Percentiles rank a stretch among this genome's conserved stretches.
phyloP scores from a whole-genome alignment of 2,888 invertebrate genomes.

The Lamellibrachia satsuma region DNA sequence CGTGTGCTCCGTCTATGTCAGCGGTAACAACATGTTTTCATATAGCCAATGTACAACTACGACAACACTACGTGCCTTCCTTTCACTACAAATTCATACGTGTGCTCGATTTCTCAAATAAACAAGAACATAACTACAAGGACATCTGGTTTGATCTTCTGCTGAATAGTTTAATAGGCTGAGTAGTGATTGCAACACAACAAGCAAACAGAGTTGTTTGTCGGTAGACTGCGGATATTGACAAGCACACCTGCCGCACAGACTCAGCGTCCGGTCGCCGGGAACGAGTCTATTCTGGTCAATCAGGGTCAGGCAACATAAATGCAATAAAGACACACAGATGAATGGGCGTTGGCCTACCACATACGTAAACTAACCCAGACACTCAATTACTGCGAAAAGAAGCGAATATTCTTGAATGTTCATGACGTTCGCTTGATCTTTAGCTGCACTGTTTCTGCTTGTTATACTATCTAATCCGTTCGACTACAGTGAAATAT shows the following conservation, averaged over 20 bases:
- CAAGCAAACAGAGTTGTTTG: neutral
- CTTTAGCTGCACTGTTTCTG: too few species aligned
- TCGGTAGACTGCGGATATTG: neutral
- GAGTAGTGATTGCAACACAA: neutral
- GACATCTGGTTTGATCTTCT: neutral
- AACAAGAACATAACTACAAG: neutral
- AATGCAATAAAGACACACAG: neutral
- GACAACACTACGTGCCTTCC: too few species aligned
- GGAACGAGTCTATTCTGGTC: neutral
- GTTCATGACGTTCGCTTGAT: neutral
- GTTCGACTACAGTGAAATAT: too few species aligned
- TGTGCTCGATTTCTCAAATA: too few species aligned
- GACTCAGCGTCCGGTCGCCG: neutral
- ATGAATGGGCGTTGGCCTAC: neutral
- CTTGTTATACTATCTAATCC: too few species aligned
- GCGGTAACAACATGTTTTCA: too few species aligned
- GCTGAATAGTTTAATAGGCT: neutral
- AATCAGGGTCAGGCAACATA: neutral
- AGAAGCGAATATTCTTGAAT: neutral
- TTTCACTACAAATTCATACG: too few species aligned
- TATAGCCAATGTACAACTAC: too few species aligned
- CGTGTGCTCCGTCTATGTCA: too few species aligned
- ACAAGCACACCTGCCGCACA: neutral
- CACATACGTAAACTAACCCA: neutral
- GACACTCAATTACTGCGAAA: conserved; percentile 17